Base-by-base conservation (phyloP, 2,113 vertebrate species). In the Polypterus senegalus region DNA sequence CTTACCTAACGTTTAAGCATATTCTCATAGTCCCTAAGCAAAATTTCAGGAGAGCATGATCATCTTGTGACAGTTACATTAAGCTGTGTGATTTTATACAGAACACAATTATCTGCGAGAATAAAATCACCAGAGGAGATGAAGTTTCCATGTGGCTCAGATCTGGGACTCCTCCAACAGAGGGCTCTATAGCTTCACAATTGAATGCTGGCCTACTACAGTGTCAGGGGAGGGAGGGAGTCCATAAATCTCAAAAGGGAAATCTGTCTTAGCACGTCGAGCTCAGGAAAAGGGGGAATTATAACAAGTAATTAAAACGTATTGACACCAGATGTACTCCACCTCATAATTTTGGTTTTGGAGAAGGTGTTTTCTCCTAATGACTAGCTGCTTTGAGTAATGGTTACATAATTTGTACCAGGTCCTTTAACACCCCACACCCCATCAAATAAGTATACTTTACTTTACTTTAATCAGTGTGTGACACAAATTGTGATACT, bases 231-330 rank as follows among this genome's bases (percentile, higher is more conserved):
- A 49, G 62, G 2, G n/a, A 58, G 51, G 5, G 5, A 3, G 63
- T 67, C 68, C 63, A 70, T 73, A 74, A 80, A 76, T 71, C 74
- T 78, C 77, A 4, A 43, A 67, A 6, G 67, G 78, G 73, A 81
- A 81, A 79, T 77, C 70, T 74, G 72, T 79, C 70, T 83, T 73
- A 74, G 77, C 77, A 79, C 73, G 79, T 88, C 81, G 80, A 81
- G 73, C 72, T 80, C 84, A 84, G 83, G 86, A 87, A 89, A 88
- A 83, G 74, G 76, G 27, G 83, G 82, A 83, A 87, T 91, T 89
- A 90, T 82, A 91, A 68, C 84, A 86, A 79, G 84, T 88, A 90
- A 90, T 91, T 91, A 86, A 87, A 88, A 80, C 80, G 81, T 84
- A 92, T 85, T 88, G 87, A 89, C 83, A 86, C 83, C 88, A 89